Conservation (phyloP, 2,113 vertebrate genomes). For the Phalacrocorax carbo region DNA sequence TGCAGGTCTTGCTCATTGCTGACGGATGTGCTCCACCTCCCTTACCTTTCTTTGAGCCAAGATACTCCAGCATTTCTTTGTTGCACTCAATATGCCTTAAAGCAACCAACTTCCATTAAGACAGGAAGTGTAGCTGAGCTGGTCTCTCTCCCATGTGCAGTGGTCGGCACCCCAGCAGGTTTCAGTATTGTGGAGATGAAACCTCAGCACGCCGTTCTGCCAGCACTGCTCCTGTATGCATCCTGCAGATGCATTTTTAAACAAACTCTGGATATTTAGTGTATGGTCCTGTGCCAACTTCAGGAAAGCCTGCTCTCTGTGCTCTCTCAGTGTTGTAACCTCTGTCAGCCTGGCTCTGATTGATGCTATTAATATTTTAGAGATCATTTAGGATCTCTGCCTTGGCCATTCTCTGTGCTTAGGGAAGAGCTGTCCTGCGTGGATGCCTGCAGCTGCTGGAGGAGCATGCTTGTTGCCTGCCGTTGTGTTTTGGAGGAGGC, state of each 20-base stretch:
- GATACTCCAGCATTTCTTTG: neutral
- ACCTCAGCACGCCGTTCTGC: neutral
- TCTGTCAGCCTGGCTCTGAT: conserved; percentile 1
- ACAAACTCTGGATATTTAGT: neutral
- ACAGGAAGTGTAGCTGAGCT: neutral
- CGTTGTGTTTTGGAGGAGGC: neutral
- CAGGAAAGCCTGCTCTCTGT: neutral
- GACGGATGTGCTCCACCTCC: neutral
- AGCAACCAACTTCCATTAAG: neutral
- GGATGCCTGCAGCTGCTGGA: neutral
- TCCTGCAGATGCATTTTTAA: conserved; percentile 9
- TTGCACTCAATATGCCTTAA: neutral
- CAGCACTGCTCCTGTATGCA: neutral
- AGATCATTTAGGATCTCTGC: neutral
- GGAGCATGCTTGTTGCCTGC: neutral
- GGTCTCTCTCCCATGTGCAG: neutral
- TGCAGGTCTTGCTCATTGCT: neutral
- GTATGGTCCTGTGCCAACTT: neutral
- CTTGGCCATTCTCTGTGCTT: neutral
- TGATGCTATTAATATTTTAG: conserved; percentile 53
- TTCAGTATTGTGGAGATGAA: neutral
- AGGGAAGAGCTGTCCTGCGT: neutral
- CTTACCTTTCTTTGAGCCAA: neutral
- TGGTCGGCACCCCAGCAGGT: neutral
- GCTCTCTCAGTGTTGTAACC: neutral